Percentiles rank a stretch among this genome's conserved stretches.
Conservation (phyloP, 1,140 invertebrate species). For the Kradibia gibbosae region DNA sequence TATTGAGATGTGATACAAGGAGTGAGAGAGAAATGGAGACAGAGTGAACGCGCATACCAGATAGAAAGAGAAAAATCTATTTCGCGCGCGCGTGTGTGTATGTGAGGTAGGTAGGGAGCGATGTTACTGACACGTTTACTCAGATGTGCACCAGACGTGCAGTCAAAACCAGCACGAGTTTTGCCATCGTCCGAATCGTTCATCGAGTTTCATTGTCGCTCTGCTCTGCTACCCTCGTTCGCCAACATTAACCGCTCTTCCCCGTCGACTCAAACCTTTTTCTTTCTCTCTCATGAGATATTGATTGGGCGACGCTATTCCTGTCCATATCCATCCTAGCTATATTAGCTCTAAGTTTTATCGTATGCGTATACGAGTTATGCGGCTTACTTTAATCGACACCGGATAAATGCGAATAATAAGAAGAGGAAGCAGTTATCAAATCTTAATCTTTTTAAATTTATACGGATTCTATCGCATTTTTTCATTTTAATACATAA, state of each 20-base stretch:
- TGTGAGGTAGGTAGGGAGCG: constrained; percentile 9
- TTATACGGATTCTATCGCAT: too few relatives aligned
- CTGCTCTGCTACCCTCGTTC: not conserved
- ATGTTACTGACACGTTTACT: constrained; percentile 44
- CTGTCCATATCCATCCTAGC: too few relatives aligned
- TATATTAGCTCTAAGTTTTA: too few relatives aligned
- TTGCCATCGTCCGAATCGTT: not conserved
- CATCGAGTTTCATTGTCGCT: constrained; percentile 31
- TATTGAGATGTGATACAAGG: constrained; percentile 24
- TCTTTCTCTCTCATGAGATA: not conserved
- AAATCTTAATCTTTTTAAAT: too few relatives aligned
- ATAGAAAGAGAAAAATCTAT: too few relatives aligned
- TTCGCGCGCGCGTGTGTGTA: not conserved
- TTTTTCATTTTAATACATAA: too few relatives aligned
- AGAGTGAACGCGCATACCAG: not conserved
- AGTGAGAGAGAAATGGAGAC: not conserved
- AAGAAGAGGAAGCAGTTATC: too few relatives aligned
- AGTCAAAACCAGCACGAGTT: not conserved
- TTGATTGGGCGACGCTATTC: too few relatives aligned
- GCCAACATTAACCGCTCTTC: not conserved
- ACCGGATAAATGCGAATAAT: too few relatives aligned
- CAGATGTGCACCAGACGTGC: constrained; percentile 45
- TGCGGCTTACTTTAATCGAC: too few relatives aligned
- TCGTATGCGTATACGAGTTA: too few relatives aligned
- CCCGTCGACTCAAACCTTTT: not conserved